Percentiles rank a stretch among this genome's conserved stretches.
Conservation (phyloP, 1,140 invertebrate genomes). For the Nixonia krombeini region DNA sequence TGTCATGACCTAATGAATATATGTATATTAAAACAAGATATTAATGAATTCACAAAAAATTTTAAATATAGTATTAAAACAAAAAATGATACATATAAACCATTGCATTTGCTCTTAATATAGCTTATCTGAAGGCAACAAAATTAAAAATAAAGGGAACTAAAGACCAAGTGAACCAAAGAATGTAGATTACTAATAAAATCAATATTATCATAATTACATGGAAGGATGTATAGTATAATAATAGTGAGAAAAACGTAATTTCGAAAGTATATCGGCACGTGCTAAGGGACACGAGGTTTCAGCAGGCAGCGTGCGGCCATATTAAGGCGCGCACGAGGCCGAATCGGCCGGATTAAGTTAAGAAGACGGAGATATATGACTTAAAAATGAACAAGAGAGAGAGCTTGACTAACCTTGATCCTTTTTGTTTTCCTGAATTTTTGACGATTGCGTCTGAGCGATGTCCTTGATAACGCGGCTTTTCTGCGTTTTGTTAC, state of each 20-base stretch:
- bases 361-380: neutral
- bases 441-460: slow-evolving; percentile 74
- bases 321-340: slow-evolving; percentile 62
- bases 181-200: no score
- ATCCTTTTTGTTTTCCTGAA: slow-evolving; percentile 75
- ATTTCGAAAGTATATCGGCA: slow-evolving; percentile 15
- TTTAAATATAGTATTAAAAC: neutral
- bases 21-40: no score
- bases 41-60: no score
- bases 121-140: slow-evolving; percentile 9
- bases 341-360: slow-evolving; percentile 37
- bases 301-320: slow-evolving; percentile 46
- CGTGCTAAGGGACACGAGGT: slow-evolving; percentile 45
- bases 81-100: slow-evolving; percentile 8
- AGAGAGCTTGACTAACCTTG: slow-evolving; percentile 73
- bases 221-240: neutral
- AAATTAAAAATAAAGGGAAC: slow-evolving; percentile 26
- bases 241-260: slow-evolving; percentile 3
- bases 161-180: neutral
- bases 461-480: slow-evolving; percentile 80
- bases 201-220: neutral
- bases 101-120: slow-evolving; percentile 17
- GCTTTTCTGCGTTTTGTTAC: slow-evolving; percentile 67
- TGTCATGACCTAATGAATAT: no score
- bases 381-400: slow-evolving; percentile 9